Percentiles rank a stretch among this genome's conserved stretches.
Evolutionary conservation across 2,888 invertebrate genomes (phyloP).

Genomic region (Eupithecia abbreviata): DNA sequence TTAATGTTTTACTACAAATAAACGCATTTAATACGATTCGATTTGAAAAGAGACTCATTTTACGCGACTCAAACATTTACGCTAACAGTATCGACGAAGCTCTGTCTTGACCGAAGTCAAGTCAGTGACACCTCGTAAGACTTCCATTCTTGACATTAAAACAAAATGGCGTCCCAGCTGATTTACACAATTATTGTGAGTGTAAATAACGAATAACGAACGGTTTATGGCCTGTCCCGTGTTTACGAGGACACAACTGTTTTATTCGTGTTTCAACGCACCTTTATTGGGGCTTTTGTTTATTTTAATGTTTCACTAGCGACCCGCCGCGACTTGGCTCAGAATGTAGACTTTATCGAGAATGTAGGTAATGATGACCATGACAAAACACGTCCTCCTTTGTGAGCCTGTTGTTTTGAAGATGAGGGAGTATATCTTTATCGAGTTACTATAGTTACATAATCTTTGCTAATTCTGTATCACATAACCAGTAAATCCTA

Average conservation of each 20-base stretch:
- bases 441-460: no score
- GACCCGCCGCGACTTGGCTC: neutral
- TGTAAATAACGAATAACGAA: conserved; percentile 72
- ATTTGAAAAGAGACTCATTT: no score
- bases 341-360: neutral
- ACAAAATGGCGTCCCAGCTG: conserved; percentile 48
- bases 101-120: neutral
- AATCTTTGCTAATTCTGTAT: no score
- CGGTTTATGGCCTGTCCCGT: conserved; percentile 60
- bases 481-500: no score
- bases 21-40: no score
- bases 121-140: neutral
- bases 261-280: conserved; percentile 39
- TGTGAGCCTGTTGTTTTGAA: neutral
- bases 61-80: neutral
- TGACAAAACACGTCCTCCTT: neutral
- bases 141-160: conserved; percentile 36
- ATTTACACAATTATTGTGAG: conserved; percentile 64
- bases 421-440: neutral
- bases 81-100: neutral
- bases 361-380: neutral
- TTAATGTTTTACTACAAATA: no score
- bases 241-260: conserved; percentile 52
- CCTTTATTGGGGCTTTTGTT: conserved; percentile 33
- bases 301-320: conserved; percentile 19